phyloP scores from a whole-genome alignment of 2,113 vertebrate genomes.

The Cheirogaleus medius region DNA sequence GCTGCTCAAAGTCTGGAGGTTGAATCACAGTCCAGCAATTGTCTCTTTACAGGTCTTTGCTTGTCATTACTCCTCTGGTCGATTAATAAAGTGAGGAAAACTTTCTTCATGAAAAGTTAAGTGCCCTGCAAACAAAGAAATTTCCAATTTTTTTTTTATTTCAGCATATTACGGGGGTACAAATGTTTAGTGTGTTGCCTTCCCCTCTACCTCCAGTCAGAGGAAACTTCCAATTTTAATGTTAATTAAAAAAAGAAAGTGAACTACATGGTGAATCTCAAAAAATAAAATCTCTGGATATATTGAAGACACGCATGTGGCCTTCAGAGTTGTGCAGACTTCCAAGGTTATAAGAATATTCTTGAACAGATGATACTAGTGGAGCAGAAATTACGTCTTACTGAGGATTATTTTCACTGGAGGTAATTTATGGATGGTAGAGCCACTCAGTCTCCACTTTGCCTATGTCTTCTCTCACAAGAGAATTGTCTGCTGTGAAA shows the following conservation, averaged over 20 bases:
- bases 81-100: not conserved
- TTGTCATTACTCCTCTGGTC: fast-evolving
- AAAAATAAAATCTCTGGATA: not conserved
- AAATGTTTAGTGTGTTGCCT: no score
- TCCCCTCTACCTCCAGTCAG: no score
- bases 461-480: fast-evolving
- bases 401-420: fast-evolving
- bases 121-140: not conserved
- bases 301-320: not conserved
- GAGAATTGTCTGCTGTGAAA: not conserved
- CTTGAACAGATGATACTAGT: not conserved
- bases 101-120: not conserved
- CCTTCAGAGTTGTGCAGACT: not conserved
- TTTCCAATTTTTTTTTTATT: not conserved
- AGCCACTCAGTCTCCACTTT: not conserved
- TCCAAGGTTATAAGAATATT: not conserved
- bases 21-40: fast-evolving
- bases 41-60: fast-evolving
- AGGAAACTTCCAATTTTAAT: not conserved
- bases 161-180: no score
- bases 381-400: not conserved
- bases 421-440: no score
- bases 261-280: not conserved
- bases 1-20: not conserved
- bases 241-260: not conserved